phyloP scores from a whole-genome alignment of 2,888 invertebrate species.

The Leucophenga maculata region DNA sequence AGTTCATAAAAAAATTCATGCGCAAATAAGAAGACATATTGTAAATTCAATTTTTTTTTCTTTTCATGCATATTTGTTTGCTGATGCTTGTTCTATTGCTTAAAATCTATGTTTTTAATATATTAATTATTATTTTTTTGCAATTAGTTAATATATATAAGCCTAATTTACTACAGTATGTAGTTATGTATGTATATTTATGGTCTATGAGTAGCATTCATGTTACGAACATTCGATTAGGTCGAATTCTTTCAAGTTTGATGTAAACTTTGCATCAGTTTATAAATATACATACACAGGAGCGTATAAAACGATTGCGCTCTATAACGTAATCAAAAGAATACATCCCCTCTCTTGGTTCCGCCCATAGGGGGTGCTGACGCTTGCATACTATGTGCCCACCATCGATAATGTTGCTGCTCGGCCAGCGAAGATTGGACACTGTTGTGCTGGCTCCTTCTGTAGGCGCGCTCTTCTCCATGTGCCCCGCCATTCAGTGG shows the following conservation, averaged over 20 bases:
- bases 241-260: background rate
- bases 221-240: constrained; percentile 4
- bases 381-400: constrained; percentile 44
- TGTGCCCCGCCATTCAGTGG: constrained; percentile 39
- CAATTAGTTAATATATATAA: constrained; percentile 8
- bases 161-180: constrained; percentile 18
- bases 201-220: constrained; percentile 11
- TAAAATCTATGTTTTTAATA: constrained; percentile 2
- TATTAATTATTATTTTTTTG: constrained; percentile 18
- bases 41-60: constrained; percentile 13
- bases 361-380: constrained; percentile 52
- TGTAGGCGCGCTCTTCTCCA: constrained; percentile 32
- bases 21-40: constrained; percentile 12
- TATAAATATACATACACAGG: constrained; percentile 30
- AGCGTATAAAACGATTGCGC: background rate
- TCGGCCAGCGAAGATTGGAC: constrained; percentile 33
- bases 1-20: background rate
- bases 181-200: constrained; percentile 13
- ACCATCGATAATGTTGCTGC: constrained; percentile 57
- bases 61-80: constrained; percentile 23
- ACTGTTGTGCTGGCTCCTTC: constrained; percentile 11
- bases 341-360: constrained; percentile 68
- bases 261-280: constrained; percentile 25
- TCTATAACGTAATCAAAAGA: constrained; percentile 52
- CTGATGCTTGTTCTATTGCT: constrained; percentile 25